Base-by-base conservation (phyloP, 1,140 invertebrate species). In the Sipha flava region DNA sequence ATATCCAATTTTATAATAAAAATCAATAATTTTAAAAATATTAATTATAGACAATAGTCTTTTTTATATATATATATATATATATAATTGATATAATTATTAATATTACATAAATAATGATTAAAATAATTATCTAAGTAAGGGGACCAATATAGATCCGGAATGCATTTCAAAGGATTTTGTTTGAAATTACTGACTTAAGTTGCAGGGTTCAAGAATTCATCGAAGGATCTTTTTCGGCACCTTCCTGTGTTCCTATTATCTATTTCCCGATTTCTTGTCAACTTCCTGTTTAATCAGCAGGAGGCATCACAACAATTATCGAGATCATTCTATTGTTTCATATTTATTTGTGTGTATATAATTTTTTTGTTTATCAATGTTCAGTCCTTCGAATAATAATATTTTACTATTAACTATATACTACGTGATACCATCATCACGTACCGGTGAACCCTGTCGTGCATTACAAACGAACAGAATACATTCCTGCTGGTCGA, bases 381-480 rank as follows among this genome's bases (percentile, higher is more conserved):
- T 66, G 37, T 47, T 47, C 66, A 70, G 66, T 70, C 66, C 43
- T 70, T 70, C 43, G 40, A 45, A 70, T 47, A 47, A 66, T 23
- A 66, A 66, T 43, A 66, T 37, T 66, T 62, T 62, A 37, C n/a
- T 66, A 66, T 66, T 66, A 66, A 66, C 64, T 66, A 70, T 59
- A 26, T 45, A 68, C 6, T 21, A 0, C 3, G 2, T 23, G 64
- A 45, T 68, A 68, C 3, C 40, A 70, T 47, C 66, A 45, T 68
- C 66, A 70, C 66, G 66, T 70, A 47, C 66, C 66, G 40, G 23
- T 29, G 23, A 47, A 70, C 66, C 43, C 66, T 47, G 66, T 26
- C 26, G 66, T 70, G 66, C 40, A 70, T 70, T 70, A 70, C 66
- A 70, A 70, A 47, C 40, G 26, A 26, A 47, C 21, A 45, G 3